Base-by-base conservation (phyloP, 2,888 invertebrate species). In the Chalcosyrphus nemorum region DNA sequence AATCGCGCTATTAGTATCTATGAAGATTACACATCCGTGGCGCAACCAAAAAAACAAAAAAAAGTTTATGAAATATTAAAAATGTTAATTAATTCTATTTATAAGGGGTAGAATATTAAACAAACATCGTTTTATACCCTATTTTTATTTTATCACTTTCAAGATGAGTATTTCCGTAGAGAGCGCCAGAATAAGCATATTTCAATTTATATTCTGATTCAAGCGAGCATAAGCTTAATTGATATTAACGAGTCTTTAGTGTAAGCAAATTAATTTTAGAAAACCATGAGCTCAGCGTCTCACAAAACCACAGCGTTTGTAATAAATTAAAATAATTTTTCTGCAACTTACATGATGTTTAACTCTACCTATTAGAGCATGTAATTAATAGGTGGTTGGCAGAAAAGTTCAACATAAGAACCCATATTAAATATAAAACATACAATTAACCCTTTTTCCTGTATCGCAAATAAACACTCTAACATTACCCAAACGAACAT, bases 201-300 rank as follows among this genome's bases (percentile, higher is more conserved):
- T 86, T 70, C 78, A 59, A 80, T 76, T 78, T 74, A 84, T 82
- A 86, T 89, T 32, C 17, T 15, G 17, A 9, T 17, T 13, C 29
- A 54, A 54, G 52, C 29, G 27, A 54, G 32, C 29, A 54, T 54
- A 54, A 54, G 29, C 52, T 54, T 29, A 54, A 54, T 54, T 54
- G 29, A 54, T 54, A 54, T 54, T 54, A 54, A 54, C 15, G 52
- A 29, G 29, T 15, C 52, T 54, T 54, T 29, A 27, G 15, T 9
- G 29, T 0, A 17, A 11, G 29, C 3, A 29, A 29, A 54, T 54
- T 29, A 52, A 52, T 29, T 52, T 27, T 29, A 15, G 4, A 29
- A 11, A 15, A 27, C 4, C 29, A 54, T 4, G 9, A 29, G 17
- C 52, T 29, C 17, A 32, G 6, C 2, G 27, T 13, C n/a, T n/a